Base-by-base conservation (phyloP, 2,113 vertebrate species). In the Acrocephalus kingi region DNA sequence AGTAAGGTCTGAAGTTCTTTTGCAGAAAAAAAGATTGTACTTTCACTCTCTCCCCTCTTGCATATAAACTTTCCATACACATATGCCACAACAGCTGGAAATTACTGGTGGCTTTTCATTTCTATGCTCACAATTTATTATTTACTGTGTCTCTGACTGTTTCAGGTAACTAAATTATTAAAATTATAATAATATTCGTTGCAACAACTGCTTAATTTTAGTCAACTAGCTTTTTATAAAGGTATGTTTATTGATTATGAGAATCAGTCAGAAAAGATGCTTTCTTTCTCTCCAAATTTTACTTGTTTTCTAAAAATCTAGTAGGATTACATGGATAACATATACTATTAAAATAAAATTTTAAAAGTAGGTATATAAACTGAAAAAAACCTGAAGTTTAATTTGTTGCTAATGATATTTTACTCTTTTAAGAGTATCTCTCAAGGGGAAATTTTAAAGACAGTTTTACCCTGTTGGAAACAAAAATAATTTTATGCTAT, bases 171-270 rank as follows among this genome's bases (percentile, higher is more conserved):
- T 80, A 43, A 27, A 33, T 87, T 48, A 81, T 9, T 63, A 83
- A 96, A 89, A 56, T 48, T 84, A 46, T 64, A 84, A 89, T 63
- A 45, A 61, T 33, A 37, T 67, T 96, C 20, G 72, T 62, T 96
- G 9, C 33, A 91, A 18, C 33, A 54, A 43, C 55, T 69, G 19
- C 19, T 76, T 85, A 41, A 52, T 39, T 1, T 45, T 64, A 71
- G 31, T 51, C 62, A 61, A 91, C 45, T 45, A 86, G 10, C 30
- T 94, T 95, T 97, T 96, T 87, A 68, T 30, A 89, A 82, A 87
- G 31, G 11, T 69, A 72, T 48, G 21, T 59, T 96, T 77, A 84
- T 48, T 82, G 27, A 89, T 31, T 86, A 76, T 73, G 52, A 90
- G 35, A 91, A 74, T 86, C 19, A 43, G 2, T 23, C 63, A 90